A percentile compares a stretch with the other conserved stretches of the same genome.
Evolutionary conservation across 2,888 invertebrate species (phyloP).

Genomic region (Ichneumoninae sp.): DNA sequence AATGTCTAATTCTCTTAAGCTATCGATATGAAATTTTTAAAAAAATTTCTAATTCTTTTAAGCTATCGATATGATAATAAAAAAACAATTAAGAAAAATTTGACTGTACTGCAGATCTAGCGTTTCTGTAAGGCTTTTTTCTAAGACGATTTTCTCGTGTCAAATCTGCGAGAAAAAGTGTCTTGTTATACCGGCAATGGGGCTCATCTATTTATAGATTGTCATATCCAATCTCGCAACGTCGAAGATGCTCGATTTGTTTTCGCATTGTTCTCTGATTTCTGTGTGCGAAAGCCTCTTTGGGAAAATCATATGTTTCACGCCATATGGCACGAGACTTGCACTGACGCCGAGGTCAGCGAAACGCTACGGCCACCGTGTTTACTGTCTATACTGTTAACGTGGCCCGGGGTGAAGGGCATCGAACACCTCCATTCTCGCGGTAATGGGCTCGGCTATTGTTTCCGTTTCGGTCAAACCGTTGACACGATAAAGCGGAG

Average conservation of each 20-base stretch:
- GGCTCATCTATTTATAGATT: background rate
- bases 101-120: background rate
- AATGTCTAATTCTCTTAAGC: no score
- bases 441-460: constrained; percentile 5
- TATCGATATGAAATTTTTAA: no score
- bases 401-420: constrained; percentile 22
- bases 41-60: no score
- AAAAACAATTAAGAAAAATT: background rate
- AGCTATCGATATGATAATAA: background rate
- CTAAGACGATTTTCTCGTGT: no score
- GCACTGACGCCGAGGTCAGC: background rate
- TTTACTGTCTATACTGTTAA: background rate
- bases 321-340: constrained; percentile 3
- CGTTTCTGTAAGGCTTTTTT: background rate
- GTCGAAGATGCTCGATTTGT: background rate
- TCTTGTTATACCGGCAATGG: background rate
- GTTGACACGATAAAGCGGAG: background rate
- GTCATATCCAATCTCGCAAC: background rate
- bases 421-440: background rate
- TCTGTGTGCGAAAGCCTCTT: background rate
- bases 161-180: background rate
- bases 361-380: background rate
- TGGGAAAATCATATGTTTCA: background rate
- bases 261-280: background rate
- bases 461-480: background rate